Base-by-base conservation (phyloP, 1,140 invertebrate species). In the Vollenhovia emeryi region DNA sequence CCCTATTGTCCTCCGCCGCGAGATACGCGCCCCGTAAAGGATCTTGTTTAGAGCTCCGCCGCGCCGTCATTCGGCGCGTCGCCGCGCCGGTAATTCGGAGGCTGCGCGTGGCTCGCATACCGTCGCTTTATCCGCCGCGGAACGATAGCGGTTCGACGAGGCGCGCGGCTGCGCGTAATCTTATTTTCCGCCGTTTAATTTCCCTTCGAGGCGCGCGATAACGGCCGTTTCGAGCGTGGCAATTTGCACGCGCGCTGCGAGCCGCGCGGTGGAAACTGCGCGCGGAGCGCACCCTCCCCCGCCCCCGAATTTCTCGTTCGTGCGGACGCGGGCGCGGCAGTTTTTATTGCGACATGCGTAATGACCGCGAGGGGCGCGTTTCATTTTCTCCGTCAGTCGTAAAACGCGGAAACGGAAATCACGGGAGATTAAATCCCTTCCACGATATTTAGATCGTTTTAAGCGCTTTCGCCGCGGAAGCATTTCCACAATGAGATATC, bases 51-150 rank as follows among this genome's bases (percentile, higher is more conserved):
- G 68, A 73, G n/a, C 36, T 18, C 7, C 11, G 13, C 21, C n/a
- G 24, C 36, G 21, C 40, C 24, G 55, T 66, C 80, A 87, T 87
- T 78, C 50, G 24, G 55, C 74, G 11, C 52, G 40, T 30, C 55
- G 48, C 43, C n/a, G n/a, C n/a, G n/a, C n/a, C n/a, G 52, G 52
- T 88, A 88, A 85, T 82, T 50, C 27, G 66, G 13, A 59, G n/a
- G 27, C 55, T 27, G 87, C 84, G 87, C 84, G 73, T 85, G 60
- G 69, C 48, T 85, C 50, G 83, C 84, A 87, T 74, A 50, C 30
- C 55, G 18, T n/a, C 66, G 50, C 62, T 78, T 87, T 75, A 87
- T 88, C 62, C 66, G 66, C 45, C 75, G n/a, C 15, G 40, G 7
- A 2, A n/a, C 24, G 21, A 27, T 76, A 33, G 15, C 45, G 27